These are phyloP conservation scores for Drosophila miranda DNA, from an alignment of 1,140 invertebrate genomes.

Conservation along the genomic window DNA sequence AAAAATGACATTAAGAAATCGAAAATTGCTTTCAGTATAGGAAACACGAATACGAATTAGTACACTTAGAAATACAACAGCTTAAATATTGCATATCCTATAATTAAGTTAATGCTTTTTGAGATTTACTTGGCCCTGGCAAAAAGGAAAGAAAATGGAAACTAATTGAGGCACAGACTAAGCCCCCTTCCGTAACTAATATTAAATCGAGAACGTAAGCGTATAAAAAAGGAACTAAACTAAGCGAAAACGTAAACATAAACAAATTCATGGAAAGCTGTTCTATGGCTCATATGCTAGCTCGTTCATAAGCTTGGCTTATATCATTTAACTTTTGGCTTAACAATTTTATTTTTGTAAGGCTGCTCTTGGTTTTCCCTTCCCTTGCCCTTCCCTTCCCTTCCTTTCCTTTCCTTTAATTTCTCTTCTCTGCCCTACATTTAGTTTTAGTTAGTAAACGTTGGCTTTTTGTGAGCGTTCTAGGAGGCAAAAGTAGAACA, in stretches of 20 bases:
- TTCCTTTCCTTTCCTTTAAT: slow-evolving; percentile 7
- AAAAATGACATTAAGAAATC: slow-evolving; percentile 66
- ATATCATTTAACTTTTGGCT: slow-evolving; percentile 73
- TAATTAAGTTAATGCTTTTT: slow-evolving; percentile 41
- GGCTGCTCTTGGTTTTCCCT: slow-evolving; percentile 64
- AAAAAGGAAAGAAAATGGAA: slow-evolving; percentile 48
- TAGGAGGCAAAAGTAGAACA: slow-evolving; percentile 39
- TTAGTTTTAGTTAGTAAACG: slow-evolving; percentile 20
- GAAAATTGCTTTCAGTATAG: slow-evolving; percentile 43
- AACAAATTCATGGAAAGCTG: slow-evolving; percentile 71
- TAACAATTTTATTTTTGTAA: slow-evolving; percentile 62
- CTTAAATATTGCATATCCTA: slow-evolving; percentile 46
- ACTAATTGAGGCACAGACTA: slow-evolving; percentile 9
- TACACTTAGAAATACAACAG: slow-evolving; percentile 50
- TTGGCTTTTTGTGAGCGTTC: slow-evolving; percentile 30
- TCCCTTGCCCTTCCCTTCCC: slow-evolving; percentile 1
- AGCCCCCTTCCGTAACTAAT: slow-evolving; percentile 20
- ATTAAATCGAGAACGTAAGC: slow-evolving; percentile 4
- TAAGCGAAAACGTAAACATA: slow-evolving; percentile 33
- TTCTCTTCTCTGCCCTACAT: slow-evolving; percentile 11
- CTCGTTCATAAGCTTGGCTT: slow-evolving; percentile 71
- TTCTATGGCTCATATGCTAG: slow-evolving; percentile 55
- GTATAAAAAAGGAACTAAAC: slow-evolving; percentile 33
- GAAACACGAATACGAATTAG: slow-evolving; percentile 32
- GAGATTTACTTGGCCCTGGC: slow-evolving; percentile 25